phyloP scores from a whole-genome alignment of 2,113 vertebrate species.

The Peromyscus californicus region DNA sequence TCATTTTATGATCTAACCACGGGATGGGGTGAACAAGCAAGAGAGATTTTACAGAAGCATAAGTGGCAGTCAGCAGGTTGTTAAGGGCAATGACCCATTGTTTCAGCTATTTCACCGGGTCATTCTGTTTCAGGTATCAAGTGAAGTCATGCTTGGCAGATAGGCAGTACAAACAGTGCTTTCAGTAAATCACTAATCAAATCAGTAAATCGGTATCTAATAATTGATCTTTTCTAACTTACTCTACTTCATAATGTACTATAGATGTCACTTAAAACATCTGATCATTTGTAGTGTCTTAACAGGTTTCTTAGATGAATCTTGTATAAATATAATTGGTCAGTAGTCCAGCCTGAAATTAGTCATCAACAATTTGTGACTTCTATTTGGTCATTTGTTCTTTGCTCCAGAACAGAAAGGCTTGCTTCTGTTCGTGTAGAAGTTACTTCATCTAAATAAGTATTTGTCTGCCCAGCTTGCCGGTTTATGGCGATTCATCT shows the following conservation, averaged over 20 bases:
- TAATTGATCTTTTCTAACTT: not conserved
- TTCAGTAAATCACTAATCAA: not conserved
- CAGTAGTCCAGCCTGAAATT: conserved; percentile 26
- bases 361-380: not conserved
- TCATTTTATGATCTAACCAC: not conserved
- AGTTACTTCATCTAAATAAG: conserved; percentile 2
- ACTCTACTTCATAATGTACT: not conserved
- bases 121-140: not conserved
- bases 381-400: conserved; percentile 2
- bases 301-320: not conserved
- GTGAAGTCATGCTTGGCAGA: not conserved
- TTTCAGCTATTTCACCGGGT: not conserved
- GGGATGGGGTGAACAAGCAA: not conserved
- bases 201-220: not conserved
- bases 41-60: not conserved
- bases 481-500: not conserved
- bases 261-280: not conserved
- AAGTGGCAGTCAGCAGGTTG: not conserved
- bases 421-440: not conserved
- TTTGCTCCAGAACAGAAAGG: not conserved
- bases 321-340: not conserved
- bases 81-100: not conserved
- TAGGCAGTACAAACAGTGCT: not conserved
- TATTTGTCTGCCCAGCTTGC: not conserved
- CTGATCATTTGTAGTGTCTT: not conserved